Percentiles rank a stretch among this genome's conserved stretches.
Conservation (phyloP, 2,888 invertebrate genomes). For the Ochlodes sylvanus region DNA sequence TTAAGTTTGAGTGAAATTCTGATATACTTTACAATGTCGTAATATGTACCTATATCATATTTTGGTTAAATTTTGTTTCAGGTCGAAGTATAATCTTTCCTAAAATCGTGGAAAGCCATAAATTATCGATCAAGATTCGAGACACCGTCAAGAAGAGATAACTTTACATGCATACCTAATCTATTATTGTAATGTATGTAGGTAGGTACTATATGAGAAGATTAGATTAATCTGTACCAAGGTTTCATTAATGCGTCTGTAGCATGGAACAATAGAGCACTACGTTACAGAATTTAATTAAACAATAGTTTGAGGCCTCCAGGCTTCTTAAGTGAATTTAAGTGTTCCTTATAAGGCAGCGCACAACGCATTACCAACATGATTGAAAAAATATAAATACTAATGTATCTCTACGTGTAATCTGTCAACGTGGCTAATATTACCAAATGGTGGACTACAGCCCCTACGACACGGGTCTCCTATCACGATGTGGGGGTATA, state of each 20-base stretch:
- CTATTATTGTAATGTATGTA: slow-evolving; percentile 13
- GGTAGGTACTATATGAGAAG: not conserved
- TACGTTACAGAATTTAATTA: slow-evolving; percentile 27
- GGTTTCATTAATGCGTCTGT: slow-evolving; percentile 22
- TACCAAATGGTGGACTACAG: no score
- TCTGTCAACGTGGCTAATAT: no score
- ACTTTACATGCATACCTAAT: slow-evolving; percentile 18
- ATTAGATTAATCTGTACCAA: slow-evolving; percentile 32
- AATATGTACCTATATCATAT: no score
- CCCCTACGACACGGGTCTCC: no score
- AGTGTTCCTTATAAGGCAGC: not conserved
- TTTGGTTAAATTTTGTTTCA: no score
- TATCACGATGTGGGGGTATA: no score
- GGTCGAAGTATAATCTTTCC: no score
- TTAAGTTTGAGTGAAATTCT: no score
- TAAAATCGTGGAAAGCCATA: not conserved
- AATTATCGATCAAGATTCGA: slow-evolving; percentile 22
- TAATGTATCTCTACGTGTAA: no score
- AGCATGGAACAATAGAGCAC: slow-evolving; percentile 1
- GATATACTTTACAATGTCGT: no score
- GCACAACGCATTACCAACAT: not conserved
- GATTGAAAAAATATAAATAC: not conserved
- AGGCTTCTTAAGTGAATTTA: slow-evolving; percentile 1
- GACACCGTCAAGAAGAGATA: not conserved
- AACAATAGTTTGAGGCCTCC: slow-evolving; percentile 23